Percentiles rank a stretch among this genome's conserved stretches.
These are phyloP conservation scores for Yoshiicerus persimilis DNA, from an alignment of 1,140 invertebrate species.

Conservation along the genomic window DNA sequence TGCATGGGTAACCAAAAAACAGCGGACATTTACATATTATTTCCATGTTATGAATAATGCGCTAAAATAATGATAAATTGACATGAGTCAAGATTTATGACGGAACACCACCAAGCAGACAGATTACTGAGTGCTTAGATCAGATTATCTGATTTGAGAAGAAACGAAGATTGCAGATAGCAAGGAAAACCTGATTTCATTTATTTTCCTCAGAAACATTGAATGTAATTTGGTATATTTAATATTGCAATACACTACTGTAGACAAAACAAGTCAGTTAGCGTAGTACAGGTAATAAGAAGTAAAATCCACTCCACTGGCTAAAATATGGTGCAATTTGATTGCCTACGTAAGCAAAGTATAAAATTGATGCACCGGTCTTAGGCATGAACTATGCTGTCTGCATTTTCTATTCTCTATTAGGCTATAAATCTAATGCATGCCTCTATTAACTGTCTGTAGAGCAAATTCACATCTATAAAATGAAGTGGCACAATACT, in stretches of 20 bases:
- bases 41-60: not conserved
- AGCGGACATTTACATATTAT: not conserved
- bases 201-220: not conserved
- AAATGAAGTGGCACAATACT: not conserved
- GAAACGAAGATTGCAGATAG: not conserved
- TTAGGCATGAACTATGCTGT: not conserved
- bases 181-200: not conserved
- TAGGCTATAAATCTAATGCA: not conserved
- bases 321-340: not conserved
- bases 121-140: slow-evolving; percentile 9
- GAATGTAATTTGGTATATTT: not conserved
- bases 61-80: slow-evolving; percentile 2
- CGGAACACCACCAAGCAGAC: not conserved
- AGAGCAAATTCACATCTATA: not conserved
- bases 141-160: not conserved
- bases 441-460: not conserved
- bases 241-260: not conserved
- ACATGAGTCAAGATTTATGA: not conserved
- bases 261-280: not conserved
- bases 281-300: not conserved
- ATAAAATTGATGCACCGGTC: not conserved
- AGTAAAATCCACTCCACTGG: not conserved
- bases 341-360: too few relatives aligned
- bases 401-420: not conserved
- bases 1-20: too few relatives aligned